Conservation (phyloP, 2,888 invertebrate genomes). For the Hemaris fuciformis region DNA sequence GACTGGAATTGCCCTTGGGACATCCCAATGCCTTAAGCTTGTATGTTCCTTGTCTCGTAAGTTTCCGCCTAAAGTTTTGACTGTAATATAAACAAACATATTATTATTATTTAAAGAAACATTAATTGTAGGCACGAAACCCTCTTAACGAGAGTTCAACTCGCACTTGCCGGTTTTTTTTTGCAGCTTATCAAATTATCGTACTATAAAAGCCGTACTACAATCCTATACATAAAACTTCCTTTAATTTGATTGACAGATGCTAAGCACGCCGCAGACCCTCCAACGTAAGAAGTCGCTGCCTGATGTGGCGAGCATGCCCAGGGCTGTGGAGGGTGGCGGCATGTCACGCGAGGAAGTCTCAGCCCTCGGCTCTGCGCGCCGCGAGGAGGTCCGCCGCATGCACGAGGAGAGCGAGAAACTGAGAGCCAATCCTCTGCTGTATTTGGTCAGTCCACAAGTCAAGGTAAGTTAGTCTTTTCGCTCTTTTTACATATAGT, state of each 20-base stretch:
- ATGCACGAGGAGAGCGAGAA: constrained; percentile 95
- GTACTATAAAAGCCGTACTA: too few species aligned
- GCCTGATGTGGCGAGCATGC: constrained; percentile 95
- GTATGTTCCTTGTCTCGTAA: too few species aligned
- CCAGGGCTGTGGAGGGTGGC: constrained; percentile 87
- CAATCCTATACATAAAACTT: too few species aligned
- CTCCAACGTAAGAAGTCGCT: constrained; percentile 97
- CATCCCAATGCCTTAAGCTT: too few species aligned
- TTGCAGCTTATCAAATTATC: too few species aligned
- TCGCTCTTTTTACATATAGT: not conserved
- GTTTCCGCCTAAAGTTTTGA: too few species aligned
- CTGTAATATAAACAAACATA: too few species aligned
- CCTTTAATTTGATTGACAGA: constrained; percentile 72
- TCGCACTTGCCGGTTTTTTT: too few species aligned
- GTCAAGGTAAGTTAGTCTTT: constrained; percentile 86
- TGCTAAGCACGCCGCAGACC: constrained; percentile 88
- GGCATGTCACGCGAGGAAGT: constrained; percentile 97
- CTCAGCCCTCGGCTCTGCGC: constrained; percentile 94
- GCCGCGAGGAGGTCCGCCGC: constrained; percentile 96
- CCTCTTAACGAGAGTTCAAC: too few species aligned
- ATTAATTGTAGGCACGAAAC: too few species aligned
- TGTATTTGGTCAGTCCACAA: constrained; percentile 98
- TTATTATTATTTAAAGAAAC: too few species aligned
- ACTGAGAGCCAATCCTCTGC: constrained; percentile 95
- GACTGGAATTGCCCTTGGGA: too few species aligned